These are phyloP conservation scores for Paracentrotus lividus DNA, from an alignment of 53 echinoderm and acorn worm genomes.

Conservation along the genomic window DNA sequence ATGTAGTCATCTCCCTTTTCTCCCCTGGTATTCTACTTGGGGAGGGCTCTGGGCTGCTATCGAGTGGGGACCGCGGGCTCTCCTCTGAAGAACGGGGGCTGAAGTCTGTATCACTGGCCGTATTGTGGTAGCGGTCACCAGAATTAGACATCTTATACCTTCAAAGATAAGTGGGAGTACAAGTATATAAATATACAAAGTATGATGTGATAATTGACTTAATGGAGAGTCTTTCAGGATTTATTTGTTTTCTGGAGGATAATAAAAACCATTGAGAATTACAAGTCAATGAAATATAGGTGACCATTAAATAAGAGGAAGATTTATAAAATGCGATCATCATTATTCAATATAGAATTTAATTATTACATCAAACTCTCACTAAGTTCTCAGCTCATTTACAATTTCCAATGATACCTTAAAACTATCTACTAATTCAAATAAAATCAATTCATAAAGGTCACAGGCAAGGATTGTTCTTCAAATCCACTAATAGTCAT, in stretches of 20 bases:
- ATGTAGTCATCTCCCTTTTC: background rate
- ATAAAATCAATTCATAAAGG: no score
- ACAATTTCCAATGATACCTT: background rate
- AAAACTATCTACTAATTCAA: no score
- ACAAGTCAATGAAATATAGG: background rate
- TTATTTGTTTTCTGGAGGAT: background rate
- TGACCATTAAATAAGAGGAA: background rate
- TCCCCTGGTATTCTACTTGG: background rate
- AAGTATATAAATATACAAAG: background rate
- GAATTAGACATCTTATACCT: slow-evolving; percentile 54
- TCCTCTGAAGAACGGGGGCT: slow-evolving; percentile 75
- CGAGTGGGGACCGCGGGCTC: slow-evolving; percentile 77
- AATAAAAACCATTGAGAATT: background rate
- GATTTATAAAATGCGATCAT: background rate
- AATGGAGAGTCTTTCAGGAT: no score
- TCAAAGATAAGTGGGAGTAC: background rate
- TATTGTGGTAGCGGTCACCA: background rate
- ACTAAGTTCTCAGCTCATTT: background rate
- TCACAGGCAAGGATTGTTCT: no score
- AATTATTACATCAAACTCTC: no score
- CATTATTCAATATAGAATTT: background rate
- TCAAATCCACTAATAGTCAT: no score
- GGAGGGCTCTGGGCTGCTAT: slow-evolving; percentile 69
- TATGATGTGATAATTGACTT: background rate
- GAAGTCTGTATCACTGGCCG: slow-evolving; percentile 41